phyloP scores from a whole-genome alignment of 2,113 vertebrate genomes.

The Caranx melampygus region DNA sequence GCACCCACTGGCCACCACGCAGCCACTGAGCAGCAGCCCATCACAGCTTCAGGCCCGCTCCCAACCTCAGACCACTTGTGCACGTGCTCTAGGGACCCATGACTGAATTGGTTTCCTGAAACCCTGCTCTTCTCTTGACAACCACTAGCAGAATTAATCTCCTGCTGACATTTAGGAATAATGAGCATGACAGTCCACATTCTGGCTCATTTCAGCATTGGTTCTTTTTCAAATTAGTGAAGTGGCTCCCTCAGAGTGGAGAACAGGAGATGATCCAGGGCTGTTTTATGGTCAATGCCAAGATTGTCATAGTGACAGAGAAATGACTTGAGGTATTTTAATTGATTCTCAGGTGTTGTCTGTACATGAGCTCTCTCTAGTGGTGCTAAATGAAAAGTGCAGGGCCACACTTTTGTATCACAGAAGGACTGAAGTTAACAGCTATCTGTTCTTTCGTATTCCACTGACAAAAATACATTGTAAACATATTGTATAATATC shows the following conservation, averaged over 20 bases:
- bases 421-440: not conserved
- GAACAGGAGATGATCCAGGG: slow-evolving; percentile 42
- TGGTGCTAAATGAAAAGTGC: slow-evolving; percentile 51
- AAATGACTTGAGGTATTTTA: slow-evolving; percentile 40
- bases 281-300: slow-evolving; percentile 33
- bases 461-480: not conserved
- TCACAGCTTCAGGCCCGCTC: slow-evolving; percentile 52
- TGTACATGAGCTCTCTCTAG: slow-evolving; percentile 63
- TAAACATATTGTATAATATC: not conserved
- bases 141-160: slow-evolving; percentile 64
- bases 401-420: slow-evolving; percentile 8
- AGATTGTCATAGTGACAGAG: slow-evolving; percentile 34
- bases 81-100: slow-evolving; percentile 46
- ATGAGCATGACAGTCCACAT: slow-evolving; percentile 57
- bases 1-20: slow-evolving; percentile 52
- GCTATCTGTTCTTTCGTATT: not conserved
- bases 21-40: slow-evolving; percentile 62
- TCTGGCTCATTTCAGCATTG: slow-evolving; percentile 56
- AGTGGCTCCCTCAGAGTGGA: slow-evolving; percentile 14
- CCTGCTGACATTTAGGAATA: slow-evolving; percentile 75
- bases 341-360: slow-evolving; percentile 60
- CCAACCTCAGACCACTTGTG: slow-evolving; percentile 65
- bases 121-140: slow-evolving; percentile 59
- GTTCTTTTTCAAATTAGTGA: slow-evolving; percentile 51
- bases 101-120: slow-evolving; percentile 59